Evolutionary conservation across 2,888 invertebrate genomes (phyloP), one percentile per base, ranked within the genome.

Genomic region (Urechis unicinctus): DNA sequence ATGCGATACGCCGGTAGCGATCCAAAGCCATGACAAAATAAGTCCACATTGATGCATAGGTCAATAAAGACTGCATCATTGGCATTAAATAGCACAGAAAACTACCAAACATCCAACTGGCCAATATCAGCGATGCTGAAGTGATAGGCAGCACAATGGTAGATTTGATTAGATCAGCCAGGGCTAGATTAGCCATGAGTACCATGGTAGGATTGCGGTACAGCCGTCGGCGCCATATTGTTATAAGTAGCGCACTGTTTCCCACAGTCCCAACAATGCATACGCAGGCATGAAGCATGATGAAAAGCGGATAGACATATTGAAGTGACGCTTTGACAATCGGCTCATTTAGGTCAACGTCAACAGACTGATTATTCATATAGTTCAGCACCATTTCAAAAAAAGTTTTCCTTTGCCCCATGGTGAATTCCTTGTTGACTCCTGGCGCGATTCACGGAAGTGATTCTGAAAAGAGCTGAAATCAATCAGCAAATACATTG

Each of bases 21-120:
- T 87, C 87, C 75, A 84, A 83, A 25, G 86, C 85, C 62, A 87
- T 84, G 66, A 86, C 76, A 26, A 86, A 76, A 68, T 85, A 85
- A 31, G 86, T 86, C 71, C 87, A 79, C 79, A 85, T 86, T 24
- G 85, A 84, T 51, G 85, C 85, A 71, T 88, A 86, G 52, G 85
- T 75, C 1, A 87, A 86, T 63, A 86, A 85, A 69, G 86, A 86
- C 82, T 87, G 88, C 65, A 87, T 70, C 84, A 88, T 86, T 0
- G 88, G 87, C 62, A 87, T 71, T 69, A 86, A 85, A 70, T 83
- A 86, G 76, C 88, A 88, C 59, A 87, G 72, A 63, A 86, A 83
- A 65, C 85, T 84, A 5, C 87, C 87, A 65, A 86, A 84, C 58
- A 87, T 81, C 87, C 87, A 61, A 83, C 87, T 86, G 69, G 85